Base-by-base conservation (phyloP, 1,140 invertebrate genomes). In the Lasioglossum albipes region DNA sequence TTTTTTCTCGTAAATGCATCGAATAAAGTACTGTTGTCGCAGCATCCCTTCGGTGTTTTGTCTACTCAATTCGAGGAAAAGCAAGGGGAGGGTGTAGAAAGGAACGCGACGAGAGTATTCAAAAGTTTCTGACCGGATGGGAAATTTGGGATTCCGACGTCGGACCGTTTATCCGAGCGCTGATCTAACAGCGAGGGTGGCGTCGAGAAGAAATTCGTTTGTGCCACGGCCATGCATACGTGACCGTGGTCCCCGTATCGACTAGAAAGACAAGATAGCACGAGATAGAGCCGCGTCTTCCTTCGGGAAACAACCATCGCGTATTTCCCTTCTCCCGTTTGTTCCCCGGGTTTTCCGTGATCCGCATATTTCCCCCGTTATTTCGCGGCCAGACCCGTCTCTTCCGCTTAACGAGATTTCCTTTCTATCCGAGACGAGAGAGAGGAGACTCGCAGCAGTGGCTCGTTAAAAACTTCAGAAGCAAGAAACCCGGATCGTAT, bases 161-260 rank as follows among this genome's bases (percentile, higher is more conserved):
- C 62, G 62, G 41, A 4, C 16, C 45, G 62, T 66, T 66, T 66
- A 66, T 66, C 62, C 49, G 49, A 27, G 18, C 3, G 27, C 27
- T 54, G 18, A 57, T 67, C 74, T 59, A 13, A 20, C 52, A 16
- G 18, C 13, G 13, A 27, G n/a, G n/a, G 16, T 20, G n/a, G 12
- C n/a, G 73, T 49, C 9, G 36, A 2, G 13, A 66, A 49, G 42
- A 69, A 62, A 77, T 77, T 77, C 64, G 73, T 75, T 75, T 75
- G 66, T 75, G 62, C 75, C 75, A 27, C 54, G 22, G 2, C 57
- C 54, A n/a, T 68, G 65, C 54, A 45, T 76, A 57, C 65, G 64
- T 75, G 74, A 67, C 65, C 74, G 61, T 42, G 9, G 45, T 10
- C 45, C 9, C 52, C 65, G 52, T 65, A 76, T 76, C 41, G 31